Base-by-base conservation (phyloP, 2,888 invertebrate species). In the Mactromeris polynyma region DNA sequence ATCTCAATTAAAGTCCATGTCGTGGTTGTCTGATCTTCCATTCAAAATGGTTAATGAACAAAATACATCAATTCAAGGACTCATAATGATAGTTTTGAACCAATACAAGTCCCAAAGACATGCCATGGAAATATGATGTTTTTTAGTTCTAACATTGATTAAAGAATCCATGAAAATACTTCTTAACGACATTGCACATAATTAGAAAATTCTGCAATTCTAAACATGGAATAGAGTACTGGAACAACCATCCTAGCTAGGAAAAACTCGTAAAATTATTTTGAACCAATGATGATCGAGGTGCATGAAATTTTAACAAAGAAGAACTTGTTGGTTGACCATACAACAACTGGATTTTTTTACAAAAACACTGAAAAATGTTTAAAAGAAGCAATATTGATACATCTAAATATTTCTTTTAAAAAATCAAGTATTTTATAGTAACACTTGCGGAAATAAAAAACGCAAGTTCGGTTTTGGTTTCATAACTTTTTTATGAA, bases 121-220 rank as follows among this genome's bases (percentile, higher is more conserved):
- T 64, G n/a, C 26, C 58, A 64, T 26, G 58, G 58, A 64, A 64
- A 64, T 73, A 73, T 73, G 73, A 73, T 33, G n/a, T 64, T 64
- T 58, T 73, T 36, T 73, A 33, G 36, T 33, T 33, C 19, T 14
- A 73, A 33, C 73, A 73, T 73, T 73, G 73, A 73, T 73, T 73
- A 73, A 73, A 36, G 36, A 73, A 73, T 17, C 73, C 73, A 33
- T 73, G 73, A 73, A 73, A 73, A 73, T 33, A 26, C 36, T 17
- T 33, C 36, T 17, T 31, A 36, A 73, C 73, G 17, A 19, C 36
- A 73, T 33, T 73, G 36, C 14, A 73, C 9, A 73, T 73, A 73
- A 73, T 73, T 73, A 36, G 73, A 73, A 73, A 73, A 73, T 26
- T 64, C 58, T 64, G 26, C 11, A 33, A 73, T 64, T 64, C 58